These are phyloP conservation scores for Canis aureus DNA, from an alignment of 2,113 vertebrate species.

Conservation along the genomic window DNA sequence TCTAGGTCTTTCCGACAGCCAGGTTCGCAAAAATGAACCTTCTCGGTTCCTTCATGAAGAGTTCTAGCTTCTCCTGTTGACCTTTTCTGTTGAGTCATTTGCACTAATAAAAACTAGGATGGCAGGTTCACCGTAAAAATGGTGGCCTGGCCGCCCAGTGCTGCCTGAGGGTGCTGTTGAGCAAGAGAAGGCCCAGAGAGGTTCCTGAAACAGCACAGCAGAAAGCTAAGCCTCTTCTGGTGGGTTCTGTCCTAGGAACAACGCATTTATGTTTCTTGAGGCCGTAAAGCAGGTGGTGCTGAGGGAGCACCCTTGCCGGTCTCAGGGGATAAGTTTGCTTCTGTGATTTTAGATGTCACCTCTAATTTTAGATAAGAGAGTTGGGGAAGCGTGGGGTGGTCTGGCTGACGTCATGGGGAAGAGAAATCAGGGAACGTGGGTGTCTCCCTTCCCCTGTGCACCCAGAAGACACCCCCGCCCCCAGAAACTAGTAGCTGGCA, in stretches of 20 bases:
- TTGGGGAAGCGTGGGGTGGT: too few relatives aligned
- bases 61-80: background rate
- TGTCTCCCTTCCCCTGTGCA: background rate
- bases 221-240: fast-evolving
- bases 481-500: background rate
- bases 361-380: background rate
- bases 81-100: background rate
- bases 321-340: background rate
- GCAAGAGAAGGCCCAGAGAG: background rate
- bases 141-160: background rate
- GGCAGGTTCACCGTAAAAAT: background rate
- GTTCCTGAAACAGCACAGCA: background rate
- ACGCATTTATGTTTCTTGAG: background rate
- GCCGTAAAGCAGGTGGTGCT: background rate
- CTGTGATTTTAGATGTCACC: background rate
- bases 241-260: background rate
- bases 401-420: too few relatives aligned
- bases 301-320: background rate
- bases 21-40: background rate
- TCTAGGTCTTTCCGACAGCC: background rate
- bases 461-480: background rate
- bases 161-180: background rate
- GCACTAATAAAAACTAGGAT: background rate
- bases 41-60: background rate
- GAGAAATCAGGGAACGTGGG: fast-evolving